These are phyloP conservation scores for Drosophila watanabei DNA, from an alignment of 1,140 invertebrate species.

Conservation along the genomic window DNA sequence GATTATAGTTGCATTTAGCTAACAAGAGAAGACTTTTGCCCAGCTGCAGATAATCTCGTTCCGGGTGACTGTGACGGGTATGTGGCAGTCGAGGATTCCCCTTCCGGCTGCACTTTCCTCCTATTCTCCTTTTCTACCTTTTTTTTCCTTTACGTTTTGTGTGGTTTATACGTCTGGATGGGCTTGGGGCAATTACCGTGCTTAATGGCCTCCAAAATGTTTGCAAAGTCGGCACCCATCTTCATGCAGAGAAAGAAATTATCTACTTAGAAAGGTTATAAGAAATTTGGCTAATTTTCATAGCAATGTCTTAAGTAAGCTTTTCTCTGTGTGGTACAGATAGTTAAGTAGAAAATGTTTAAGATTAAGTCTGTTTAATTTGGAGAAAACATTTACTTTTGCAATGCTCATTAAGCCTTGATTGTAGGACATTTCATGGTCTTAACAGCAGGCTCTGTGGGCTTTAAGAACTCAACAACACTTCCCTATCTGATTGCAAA, in stretches of 20 bases:
- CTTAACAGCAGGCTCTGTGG: not conserved
- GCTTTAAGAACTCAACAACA: not conserved
- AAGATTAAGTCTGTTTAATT: not conserved
- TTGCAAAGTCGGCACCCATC: conserved; percentile 13
- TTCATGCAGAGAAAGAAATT: conserved; percentile 3
- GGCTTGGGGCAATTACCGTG: conserved; percentile 65
- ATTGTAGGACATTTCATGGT: no score
- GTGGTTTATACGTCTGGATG: conserved; percentile 73
- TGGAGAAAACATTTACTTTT: no score
- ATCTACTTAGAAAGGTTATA: not conserved
- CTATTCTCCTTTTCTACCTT: not conserved
- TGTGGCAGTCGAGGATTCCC: conserved; percentile 37
- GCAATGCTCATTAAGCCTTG: no score
- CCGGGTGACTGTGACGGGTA: conserved; percentile 24
- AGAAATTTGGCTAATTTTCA: no score
- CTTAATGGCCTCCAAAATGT: conserved; percentile 56
- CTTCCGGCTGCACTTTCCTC: conserved; percentile 26
- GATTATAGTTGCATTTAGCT: conserved; percentile 29
- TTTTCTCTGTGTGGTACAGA: not conserved
- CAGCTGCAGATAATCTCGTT: conserved; percentile 20
- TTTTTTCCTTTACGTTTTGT: conserved; percentile 28
- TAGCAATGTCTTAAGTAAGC: not conserved
- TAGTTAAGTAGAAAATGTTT: not conserved
- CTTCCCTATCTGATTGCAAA: not conserved
- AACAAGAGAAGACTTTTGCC: conserved; percentile 14